A percentile compares a stretch with the other conserved stretches of the same genome.
phyloP scores from a whole-genome alignment of 2,888 invertebrate genomes.

The Gymnoscelis rufifasciata region DNA sequence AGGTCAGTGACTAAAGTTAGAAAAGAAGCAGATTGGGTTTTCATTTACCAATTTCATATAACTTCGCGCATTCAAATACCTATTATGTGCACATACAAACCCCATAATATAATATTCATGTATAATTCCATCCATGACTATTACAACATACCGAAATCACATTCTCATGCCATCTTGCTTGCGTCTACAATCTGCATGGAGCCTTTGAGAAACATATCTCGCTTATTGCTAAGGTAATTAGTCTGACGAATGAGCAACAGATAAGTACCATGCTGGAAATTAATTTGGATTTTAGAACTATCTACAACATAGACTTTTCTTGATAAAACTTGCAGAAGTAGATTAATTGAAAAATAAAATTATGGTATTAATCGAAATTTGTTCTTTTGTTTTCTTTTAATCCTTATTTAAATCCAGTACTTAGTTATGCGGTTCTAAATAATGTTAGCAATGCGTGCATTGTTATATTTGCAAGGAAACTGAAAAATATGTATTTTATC shows the following conservation, averaged over 20 bases:
- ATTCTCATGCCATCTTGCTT: conserved; percentile 56
- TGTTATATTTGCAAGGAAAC: too few species aligned
- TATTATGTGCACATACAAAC: too few species aligned
- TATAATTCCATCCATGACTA: conserved; percentile 44
- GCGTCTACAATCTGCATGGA: conserved; percentile 41
- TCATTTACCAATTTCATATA: too few species aligned
- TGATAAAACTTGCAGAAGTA: background rate
- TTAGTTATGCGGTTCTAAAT: too few species aligned
- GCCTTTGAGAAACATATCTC: conserved; percentile 42
- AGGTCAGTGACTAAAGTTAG: too few species aligned
- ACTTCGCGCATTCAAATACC: too few species aligned
- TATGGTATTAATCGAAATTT: too few species aligned
- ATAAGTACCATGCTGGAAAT: background rate
- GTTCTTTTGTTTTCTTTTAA: too few species aligned
- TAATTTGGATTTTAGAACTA: background rate
- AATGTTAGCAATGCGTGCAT: too few species aligned
- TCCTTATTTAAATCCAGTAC: too few species aligned
- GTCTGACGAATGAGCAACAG: conserved; percentile 7
- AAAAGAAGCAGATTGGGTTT: too few species aligned
- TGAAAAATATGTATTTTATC: too few species aligned
- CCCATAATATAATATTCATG: conserved; percentile 47
- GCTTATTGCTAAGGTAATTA: conserved; percentile 41
- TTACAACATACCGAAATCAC: conserved; percentile 16
- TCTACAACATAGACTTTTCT: background rate
- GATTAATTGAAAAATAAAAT: background rate